phyloP scores from a whole-genome alignment of 2,888 invertebrate species.

The Pheosia tremula region DNA sequence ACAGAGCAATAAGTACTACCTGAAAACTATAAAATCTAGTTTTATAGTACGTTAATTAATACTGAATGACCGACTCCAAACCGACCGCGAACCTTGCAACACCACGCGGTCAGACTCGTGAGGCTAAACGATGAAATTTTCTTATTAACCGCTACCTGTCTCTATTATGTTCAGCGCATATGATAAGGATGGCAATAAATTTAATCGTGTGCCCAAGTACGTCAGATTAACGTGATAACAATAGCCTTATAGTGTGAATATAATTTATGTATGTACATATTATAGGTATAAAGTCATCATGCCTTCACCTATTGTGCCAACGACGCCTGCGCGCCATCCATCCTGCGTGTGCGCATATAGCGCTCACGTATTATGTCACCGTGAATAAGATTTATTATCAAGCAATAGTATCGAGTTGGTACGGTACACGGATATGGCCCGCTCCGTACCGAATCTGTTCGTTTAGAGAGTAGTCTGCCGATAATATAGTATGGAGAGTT shows the following conservation, averaged over 20 bases:
- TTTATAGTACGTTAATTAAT: too few relatives aligned
- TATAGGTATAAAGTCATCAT: conserved; percentile 30
- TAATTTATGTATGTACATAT: conserved; percentile 1
- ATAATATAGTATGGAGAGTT: too few relatives aligned
- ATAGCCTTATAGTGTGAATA: background rate
- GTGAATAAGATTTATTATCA: background rate
- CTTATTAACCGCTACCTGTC: background rate
- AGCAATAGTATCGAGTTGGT: background rate
- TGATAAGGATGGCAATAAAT: background rate
- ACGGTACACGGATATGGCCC: too few relatives aligned
- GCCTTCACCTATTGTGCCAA: conserved; percentile 35
- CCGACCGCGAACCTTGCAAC: too few relatives aligned
- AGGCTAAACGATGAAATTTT: too few relatives aligned
- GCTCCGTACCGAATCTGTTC: too few relatives aligned
- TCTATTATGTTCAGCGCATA: background rate
- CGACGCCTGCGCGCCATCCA: conserved; percentile 25
- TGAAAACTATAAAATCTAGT: too few relatives aligned
- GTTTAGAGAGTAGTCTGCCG: too few relatives aligned
- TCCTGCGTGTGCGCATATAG: conserved; percentile 12
- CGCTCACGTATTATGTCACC: conserved; percentile 24
- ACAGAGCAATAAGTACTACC: too few relatives aligned
- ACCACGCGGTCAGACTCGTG: too few relatives aligned
- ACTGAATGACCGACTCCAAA: too few relatives aligned
- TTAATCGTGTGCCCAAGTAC: background rate
- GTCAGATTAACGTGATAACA: background rate